Conservation (phyloP, 2,113 vertebrate species). For the Tychaedon coryphoeus region DNA sequence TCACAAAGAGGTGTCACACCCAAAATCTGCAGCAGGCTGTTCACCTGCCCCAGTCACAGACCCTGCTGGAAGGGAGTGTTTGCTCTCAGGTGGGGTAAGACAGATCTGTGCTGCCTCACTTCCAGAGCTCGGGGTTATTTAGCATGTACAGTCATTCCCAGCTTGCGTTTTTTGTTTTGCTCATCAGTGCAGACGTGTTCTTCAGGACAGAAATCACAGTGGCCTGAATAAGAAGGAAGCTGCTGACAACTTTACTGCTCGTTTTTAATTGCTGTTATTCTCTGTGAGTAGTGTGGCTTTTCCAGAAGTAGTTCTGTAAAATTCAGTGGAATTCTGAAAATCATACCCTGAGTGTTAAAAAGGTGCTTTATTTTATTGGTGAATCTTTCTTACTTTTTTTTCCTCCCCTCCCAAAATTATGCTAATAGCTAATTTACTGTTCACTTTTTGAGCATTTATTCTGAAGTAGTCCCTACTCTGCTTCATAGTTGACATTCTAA, state of each 20-base stretch:
- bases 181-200: neutral
- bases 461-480: neutral
- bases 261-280: conserved; percentile 4
- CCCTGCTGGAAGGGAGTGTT: neutral
- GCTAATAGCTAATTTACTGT: neutral
- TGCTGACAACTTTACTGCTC: conserved; percentile 15
- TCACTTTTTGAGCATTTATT: neutral
- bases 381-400: neutral
- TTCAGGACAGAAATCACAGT: neutral
- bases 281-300: neutral
- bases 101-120: neutral
- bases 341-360: neutral
- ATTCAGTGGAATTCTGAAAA: neutral
- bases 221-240: neutral
- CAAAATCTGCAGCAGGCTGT: neutral
- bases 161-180: neutral
- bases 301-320: neutral
- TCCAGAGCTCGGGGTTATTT: neutral
- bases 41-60: neutral
- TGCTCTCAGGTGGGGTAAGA: neutral
- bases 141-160: neutral
- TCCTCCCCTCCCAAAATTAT: neutral
- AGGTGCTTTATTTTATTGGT: neutral
- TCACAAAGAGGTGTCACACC: neutral
- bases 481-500: neutral